phyloP scores from a whole-genome alignment of 2,797 vertebrate genomes.

The Centroberyx gerrardi region DNA sequence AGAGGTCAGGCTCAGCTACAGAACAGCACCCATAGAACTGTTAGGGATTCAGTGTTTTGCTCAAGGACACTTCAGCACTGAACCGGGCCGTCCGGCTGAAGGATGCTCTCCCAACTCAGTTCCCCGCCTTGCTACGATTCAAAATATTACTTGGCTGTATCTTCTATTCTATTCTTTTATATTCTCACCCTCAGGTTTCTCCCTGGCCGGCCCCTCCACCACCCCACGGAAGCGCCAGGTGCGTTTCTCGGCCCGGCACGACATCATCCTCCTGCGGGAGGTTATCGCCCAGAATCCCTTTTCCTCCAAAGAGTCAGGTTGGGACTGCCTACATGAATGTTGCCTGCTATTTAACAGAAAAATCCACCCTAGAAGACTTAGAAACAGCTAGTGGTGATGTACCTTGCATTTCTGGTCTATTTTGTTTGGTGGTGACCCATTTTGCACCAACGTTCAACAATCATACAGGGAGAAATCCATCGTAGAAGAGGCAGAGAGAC shows the following conservation, averaged over 20 bases:
- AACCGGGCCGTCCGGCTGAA: not conserved
- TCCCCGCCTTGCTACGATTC: not conserved
- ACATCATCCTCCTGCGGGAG: conserved; percentile 87
- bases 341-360: not conserved
- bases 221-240: conserved; percentile 86
- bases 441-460: no score
- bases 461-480: no score
- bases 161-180: not conserved
- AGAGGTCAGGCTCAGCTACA: conserved; percentile 1
- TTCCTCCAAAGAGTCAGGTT: conserved; percentile 85
- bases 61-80: not conserved
- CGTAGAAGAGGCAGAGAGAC: no score
- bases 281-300: conserved; percentile 88
- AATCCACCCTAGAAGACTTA: not conserved
- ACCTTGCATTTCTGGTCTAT: no score
- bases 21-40: no score
- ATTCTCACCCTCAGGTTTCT: conserved; percentile 69
- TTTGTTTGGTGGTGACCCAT: no score
- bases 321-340: not conserved
- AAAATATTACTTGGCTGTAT: not conserved
- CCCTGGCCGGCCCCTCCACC: conserved; percentile 77
- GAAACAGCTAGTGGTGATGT: no score
- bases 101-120: no score
- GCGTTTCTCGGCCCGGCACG: conserved; percentile 87
- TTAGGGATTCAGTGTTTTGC: no score